A percentile compares a stretch with the other conserved stretches of the same genome.
Evolutionary conservation across 2,888 invertebrate genomes (phyloP).

Genomic region (Tromatobia lineatoria): DNA sequence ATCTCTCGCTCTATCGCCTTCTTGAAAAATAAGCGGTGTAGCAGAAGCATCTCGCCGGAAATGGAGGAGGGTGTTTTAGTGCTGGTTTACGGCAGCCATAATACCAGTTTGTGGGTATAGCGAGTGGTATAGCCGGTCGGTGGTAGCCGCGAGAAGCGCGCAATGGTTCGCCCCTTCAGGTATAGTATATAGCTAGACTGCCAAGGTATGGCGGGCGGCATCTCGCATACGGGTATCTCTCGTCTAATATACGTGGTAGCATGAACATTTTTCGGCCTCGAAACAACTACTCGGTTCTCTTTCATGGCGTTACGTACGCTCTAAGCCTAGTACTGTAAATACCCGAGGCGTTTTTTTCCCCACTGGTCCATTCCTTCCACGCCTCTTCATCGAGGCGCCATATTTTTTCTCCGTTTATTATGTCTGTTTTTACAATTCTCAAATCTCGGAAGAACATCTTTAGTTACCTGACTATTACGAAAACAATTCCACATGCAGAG

Average conservation of each 20-base stretch:
- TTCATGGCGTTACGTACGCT: slow-evolving; percentile 18
- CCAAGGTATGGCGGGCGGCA: slow-evolving; percentile 38
- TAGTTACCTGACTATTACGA: background rate
- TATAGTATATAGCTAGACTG: slow-evolving; percentile 13
- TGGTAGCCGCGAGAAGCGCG: slow-evolving; percentile 32
- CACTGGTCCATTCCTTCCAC: slow-evolving; percentile 21
- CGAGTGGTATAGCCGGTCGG: slow-evolving; percentile 51
- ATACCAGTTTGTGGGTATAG: slow-evolving; percentile 68
- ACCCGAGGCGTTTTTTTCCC: slow-evolving; percentile 29
- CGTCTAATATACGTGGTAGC: slow-evolving; percentile 57
- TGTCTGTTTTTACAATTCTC: background rate
- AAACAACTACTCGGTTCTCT: slow-evolving; percentile 42
- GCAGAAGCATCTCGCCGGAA: slow-evolving; percentile 59
- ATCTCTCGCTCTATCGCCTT: background rate
- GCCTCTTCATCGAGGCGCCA: background rate
- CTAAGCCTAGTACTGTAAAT: slow-evolving; percentile 45
- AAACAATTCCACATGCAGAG: background rate
- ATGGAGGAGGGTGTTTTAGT: slow-evolving; percentile 66
- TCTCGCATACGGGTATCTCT: slow-evolving; percentile 26
- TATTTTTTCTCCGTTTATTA: background rate
- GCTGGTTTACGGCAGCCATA: slow-evolving; percentile 67
- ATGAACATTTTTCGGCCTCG: slow-evolving; percentile 56
- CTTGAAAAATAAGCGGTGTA: slow-evolving; percentile 32
- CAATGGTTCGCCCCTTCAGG: slow-evolving; percentile 33
- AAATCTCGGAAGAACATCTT: slow-evolving; percentile 5